Base-by-base conservation (phyloP, 2,797 vertebrate genomes). In the Thaleichthys pacificus region DNA sequence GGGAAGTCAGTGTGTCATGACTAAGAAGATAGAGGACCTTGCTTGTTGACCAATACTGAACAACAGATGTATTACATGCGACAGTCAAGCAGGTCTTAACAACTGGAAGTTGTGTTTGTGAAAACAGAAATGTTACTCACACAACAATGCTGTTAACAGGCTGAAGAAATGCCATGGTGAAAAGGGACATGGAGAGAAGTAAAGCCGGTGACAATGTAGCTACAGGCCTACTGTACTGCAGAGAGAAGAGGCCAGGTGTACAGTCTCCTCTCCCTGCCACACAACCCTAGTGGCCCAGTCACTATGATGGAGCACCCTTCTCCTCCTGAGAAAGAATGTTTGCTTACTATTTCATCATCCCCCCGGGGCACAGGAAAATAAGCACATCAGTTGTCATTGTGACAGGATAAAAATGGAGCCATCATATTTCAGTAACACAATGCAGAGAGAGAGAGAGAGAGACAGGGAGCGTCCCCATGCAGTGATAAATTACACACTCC, bases 361-460 rank as follows among this genome's bases (percentile, higher is more conserved):
- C 96, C 96, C 80, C 88, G 96, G 95, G 96, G 95, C 93, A 86
- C 92, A 94, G 93, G 95, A 95, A 95, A 98, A 96, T 96, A 96
- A 97, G 96, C 95, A 93, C 96, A 96, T 97, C 96, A 96, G 97
- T 96, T 97, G 97, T 97, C 96, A 96, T 96, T 95, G 95, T 96
- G 96, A 97, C 96, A 97, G 96, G 94, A 95, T 96, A 96, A 96
- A 97, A 99, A 98, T 96, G 96, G 95, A 95, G 94, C 96, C 95
- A 90, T 98, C 97, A 97, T 98, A 97, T 98, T 97, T 97, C 97
- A 97, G 94, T 96, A 97, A 95, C 96, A 95, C 96, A 95, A 95
- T 93, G 94, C 93, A 92, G 92, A 89, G 91, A 89, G 91, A 80
- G 88, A 30, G 65, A 32, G 63, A 15, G 56, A 61, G 58, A 69